Conservation (phyloP, 2,797 vertebrate species). For the Microchirus variegatus region DNA sequence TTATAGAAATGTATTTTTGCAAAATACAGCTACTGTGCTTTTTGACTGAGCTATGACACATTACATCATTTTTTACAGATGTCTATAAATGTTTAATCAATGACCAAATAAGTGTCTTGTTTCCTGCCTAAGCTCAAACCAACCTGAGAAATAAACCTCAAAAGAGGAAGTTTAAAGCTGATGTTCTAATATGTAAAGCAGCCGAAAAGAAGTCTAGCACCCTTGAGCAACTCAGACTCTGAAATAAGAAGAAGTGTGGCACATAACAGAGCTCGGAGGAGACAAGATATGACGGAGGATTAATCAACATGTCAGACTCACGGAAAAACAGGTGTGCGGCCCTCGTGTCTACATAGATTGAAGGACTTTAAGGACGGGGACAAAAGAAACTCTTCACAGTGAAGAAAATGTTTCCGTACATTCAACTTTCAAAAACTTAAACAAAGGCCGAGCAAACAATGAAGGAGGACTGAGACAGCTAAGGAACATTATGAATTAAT, state of each 20-base stretch:
- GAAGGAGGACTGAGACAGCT: too few relatives aligned
- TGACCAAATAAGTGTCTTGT: too few relatives aligned
- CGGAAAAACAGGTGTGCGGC: constrained; percentile 5
- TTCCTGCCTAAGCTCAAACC: constrained; percentile 29
- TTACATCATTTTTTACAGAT: too few relatives aligned
- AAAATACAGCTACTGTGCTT: background rate
- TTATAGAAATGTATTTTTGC: too few relatives aligned
- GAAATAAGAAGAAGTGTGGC: background rate
- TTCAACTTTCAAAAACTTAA: too few relatives aligned
- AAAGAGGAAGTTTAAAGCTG: constrained; percentile 47
- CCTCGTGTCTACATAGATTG: background rate
- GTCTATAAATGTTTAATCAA: too few relatives aligned
- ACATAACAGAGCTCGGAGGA: constrained; percentile 5
- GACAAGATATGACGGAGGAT: constrained; percentile 14
- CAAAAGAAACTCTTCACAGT: constrained; percentile 1
- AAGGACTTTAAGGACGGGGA: background rate
- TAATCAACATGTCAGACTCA: constrained; percentile 8
- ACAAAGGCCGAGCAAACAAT: too few relatives aligned
- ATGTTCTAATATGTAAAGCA: background rate
- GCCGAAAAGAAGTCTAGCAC: constrained; percentile 1
- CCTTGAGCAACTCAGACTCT: constrained; percentile 1
- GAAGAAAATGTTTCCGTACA: too few relatives aligned
- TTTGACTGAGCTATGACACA: too few relatives aligned
- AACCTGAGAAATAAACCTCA: constrained; percentile 25
- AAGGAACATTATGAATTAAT: too few relatives aligned